Evolutionary conservation across 2,113 vertebrate genomes (phyloP), one percentile per base, ranked within the genome.

Genomic region (Albula glossodonta): DNA sequence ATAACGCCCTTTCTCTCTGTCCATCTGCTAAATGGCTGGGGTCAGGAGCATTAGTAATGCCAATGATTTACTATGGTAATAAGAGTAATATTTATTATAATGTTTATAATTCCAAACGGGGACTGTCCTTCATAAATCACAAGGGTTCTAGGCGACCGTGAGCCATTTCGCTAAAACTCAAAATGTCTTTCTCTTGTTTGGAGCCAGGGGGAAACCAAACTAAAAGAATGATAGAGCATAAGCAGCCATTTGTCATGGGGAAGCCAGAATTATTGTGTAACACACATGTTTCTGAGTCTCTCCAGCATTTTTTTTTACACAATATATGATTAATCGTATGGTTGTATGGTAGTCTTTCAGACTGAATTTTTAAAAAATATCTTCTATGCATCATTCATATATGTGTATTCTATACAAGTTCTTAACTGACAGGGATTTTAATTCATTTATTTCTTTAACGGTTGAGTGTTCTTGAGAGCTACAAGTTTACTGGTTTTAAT

Each of bases 1-100:
- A 50, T 77, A n/a, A 25, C n/a, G 49, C 48, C 57, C 53, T 63
- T 22, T 52, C 5, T 15, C 80, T 74, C 22, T 81, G 77, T 78
- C 51, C 13, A 51, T 82, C 49, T 82, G 52, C 51, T 53, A 49
- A 80, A n/a, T 77, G 41, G 31, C 19, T 83, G 56, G 51, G 31
- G 60, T 86, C 31, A 83, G 79, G 53, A 25, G 53, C 70, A 82
- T n/a, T 80, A 87, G 85, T 51, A 81, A 85, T 81, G 57, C 52
- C 87, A 84, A 19, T 87, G 85, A 74, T 82, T 87, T 83, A 74
- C 49, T 81, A 53, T 22, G 74, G 86, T 81, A 91, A 89, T 88
- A 88, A 90, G 82, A 80, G 85, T 48, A 79, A 60, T 92, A 90
- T 92, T 93, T 92, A 90, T 92, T 82, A 82, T 17, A 60, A 78